Conservation (phyloP, 37 sponge, comb jelly and placozoan genomes). For the Tethya wilhelma region DNA sequence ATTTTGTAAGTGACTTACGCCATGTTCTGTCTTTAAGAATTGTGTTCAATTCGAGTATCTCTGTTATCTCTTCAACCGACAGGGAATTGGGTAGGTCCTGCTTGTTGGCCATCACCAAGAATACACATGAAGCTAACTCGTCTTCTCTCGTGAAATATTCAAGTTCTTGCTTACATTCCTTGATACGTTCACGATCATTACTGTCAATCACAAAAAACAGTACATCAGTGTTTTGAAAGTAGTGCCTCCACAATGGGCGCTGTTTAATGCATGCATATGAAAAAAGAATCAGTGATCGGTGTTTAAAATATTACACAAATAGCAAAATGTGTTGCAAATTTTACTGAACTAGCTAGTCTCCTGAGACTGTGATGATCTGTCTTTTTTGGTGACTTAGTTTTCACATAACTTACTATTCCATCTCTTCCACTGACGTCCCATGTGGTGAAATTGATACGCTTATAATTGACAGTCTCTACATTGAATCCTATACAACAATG, state of each 20-base stretch:
- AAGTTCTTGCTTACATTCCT: constrained; percentile 68
- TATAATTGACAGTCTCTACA: constrained; percentile 73
- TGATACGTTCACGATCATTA: constrained; percentile 84
- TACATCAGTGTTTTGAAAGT: constrained; percentile 79
- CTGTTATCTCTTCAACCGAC: constrained; percentile 52
- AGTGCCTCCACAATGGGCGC: constrained; percentile 90
- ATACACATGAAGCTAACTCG: constrained; percentile 38
- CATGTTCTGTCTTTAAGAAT: constrained; percentile 54
- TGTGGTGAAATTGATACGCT: constrained; percentile 53
- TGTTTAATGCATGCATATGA: too few species aligned
- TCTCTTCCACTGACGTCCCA: constrained; percentile 79
- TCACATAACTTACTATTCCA: constrained; percentile 47
- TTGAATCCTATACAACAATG: constrained; percentile 58
- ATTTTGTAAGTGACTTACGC: constrained; percentile 63
- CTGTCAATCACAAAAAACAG: constrained; percentile 91
- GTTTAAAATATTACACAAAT: too few species aligned
- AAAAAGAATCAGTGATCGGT: too few species aligned
- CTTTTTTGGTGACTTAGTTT: too few species aligned
- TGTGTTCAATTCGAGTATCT: constrained; percentile 60
- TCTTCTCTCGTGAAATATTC: constrained; percentile 59
- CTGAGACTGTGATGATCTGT: too few species aligned
- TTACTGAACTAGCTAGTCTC: too few species aligned
- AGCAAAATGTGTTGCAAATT: too few species aligned
- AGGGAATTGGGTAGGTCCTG: constrained; percentile 94
- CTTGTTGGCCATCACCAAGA: constrained; percentile 91